Conservation (phyloP, 2,113 vertebrate species). For the Alectura lathami region DNA sequence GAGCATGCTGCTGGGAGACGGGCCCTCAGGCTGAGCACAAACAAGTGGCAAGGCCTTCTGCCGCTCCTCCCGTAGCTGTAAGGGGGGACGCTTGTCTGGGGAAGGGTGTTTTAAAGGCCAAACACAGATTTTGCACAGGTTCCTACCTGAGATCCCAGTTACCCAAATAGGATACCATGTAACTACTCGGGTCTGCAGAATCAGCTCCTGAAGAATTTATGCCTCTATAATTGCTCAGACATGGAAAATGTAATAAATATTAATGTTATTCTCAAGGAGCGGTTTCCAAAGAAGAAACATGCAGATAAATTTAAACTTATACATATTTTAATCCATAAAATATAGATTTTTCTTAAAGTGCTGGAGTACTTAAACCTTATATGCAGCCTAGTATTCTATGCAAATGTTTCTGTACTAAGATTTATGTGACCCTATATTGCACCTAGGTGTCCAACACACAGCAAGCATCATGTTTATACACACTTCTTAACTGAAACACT, state of each 20-base stretch:
- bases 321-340: constrained; percentile 63
- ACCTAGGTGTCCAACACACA: background rate
- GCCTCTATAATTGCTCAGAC: constrained; percentile 48
- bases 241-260: constrained; percentile 67
- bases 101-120: background rate
- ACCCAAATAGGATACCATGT: constrained; percentile 9
- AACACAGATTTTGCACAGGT: background rate
- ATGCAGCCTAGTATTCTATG: background rate
- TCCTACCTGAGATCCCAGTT: background rate
- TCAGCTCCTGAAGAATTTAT: constrained; percentile 63
- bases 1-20: background rate
- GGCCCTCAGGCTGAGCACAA: background rate
- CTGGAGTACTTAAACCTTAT: constrained; percentile 1
- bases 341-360: constrained; percentile 60
- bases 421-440: background rate
- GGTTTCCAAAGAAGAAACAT: constrained; percentile 52
- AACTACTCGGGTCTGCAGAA: constrained; percentile 29
- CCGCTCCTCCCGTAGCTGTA: background rate
- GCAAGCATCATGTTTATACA: constrained; percentile 16
- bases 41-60: background rate
- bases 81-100: background rate
- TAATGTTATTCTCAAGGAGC: constrained; percentile 62
- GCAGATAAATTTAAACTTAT: constrained; percentile 59
- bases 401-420: constrained; percentile 11
- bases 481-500: constrained; percentile 21